Evolutionary conservation across 2,113 vertebrate genomes (phyloP), one percentile per base, ranked within the genome.

Genomic region (Dipodomys stephensi): DNA sequence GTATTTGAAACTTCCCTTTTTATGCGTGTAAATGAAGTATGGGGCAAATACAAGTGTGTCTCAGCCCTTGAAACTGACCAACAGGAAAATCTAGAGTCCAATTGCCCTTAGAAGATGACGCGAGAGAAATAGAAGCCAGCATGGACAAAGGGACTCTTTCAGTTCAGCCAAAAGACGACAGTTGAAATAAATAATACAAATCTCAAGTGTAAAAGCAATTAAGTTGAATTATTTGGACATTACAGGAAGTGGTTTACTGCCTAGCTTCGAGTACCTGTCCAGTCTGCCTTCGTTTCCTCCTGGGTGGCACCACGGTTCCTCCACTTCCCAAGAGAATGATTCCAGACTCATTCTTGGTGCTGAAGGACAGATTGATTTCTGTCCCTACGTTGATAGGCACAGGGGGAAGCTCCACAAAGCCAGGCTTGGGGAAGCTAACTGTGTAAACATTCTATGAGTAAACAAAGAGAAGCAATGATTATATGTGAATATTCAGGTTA

Each of bases 341-440:
- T 7, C 99, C 99, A 19, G 98, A 99, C 78, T 99, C 99, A 2
- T 98, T 98, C 96, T 97, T 98, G 16, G 99, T 99, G 98, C 99
- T 99, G 98, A 99, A 99, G 27, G 99, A 99, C 93, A 99, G 98
- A 71, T 99, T 99, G 98, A 99, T 99, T 98, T 99, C 99, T 7
- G 99, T 99, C 88, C 98, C 98, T 4, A 98, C 78, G 0, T 97
- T 97, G 81, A 99, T 95, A 1, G 98, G 96, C 53, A 99, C 97
- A 9, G 99, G 98, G 0, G 97, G 89, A 84, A 99, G 97, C 96
- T 99, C 99, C 97, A 99, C 97, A 94, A 98, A 99, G 7, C 99
- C 99, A 2, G 99, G 98, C 84, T 98, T 99, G 49, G 98, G 98
- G 97, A 99, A 99, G 92, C 99, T 99, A 67, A 99, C 99, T 0